These are phyloP conservation scores for Sphenodon punctatus DNA, from an alignment of 2,797 vertebrate genomes.

Conservation along the genomic window DNA sequence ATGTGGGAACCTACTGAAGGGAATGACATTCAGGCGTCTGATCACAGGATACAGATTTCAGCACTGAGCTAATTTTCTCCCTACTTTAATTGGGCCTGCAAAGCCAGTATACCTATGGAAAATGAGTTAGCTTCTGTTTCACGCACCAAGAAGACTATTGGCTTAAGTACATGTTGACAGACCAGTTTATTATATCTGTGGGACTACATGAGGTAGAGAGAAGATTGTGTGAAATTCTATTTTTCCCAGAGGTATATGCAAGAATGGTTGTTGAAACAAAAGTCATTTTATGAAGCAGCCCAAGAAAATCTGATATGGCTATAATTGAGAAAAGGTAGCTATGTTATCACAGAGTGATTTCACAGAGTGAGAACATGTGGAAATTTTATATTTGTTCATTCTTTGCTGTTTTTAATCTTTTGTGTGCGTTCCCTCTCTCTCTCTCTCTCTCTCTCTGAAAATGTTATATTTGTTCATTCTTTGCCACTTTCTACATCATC, in stretches of 20 bases:
- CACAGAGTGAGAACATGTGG: neutral
- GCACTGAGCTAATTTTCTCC: neutral
- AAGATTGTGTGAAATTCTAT: conserved; percentile 36
- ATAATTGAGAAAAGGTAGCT: conserved; percentile 34
- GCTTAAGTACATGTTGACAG: conserved; percentile 21
- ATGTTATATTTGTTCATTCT: too few relatives aligned
- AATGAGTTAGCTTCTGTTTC: conserved; percentile 26
- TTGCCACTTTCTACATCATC: too few relatives aligned
- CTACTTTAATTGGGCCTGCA: neutral
- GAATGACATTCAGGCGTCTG: neutral
- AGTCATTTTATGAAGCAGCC: too few relatives aligned
- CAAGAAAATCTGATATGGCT: neutral
- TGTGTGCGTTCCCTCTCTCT: too few relatives aligned
- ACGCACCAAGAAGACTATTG: conserved; percentile 1
- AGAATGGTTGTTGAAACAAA: neutral
- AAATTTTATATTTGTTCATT: neutral
- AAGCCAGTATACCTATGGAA: neutral
- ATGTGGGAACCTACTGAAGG: neutral
- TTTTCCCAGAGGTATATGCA: neutral
- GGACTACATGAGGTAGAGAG: conserved; percentile 36
- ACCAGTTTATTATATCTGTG: conserved; percentile 59
- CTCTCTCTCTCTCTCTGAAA: too few relatives aligned
- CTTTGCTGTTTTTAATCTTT: neutral
- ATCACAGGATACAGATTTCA: neutral
- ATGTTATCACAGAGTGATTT: neutral